Evolutionary conservation across 2,113 vertebrate species (phyloP), one percentile per base, ranked within the genome.

Genomic region (Phalacrocorax pelagicus): DNA sequence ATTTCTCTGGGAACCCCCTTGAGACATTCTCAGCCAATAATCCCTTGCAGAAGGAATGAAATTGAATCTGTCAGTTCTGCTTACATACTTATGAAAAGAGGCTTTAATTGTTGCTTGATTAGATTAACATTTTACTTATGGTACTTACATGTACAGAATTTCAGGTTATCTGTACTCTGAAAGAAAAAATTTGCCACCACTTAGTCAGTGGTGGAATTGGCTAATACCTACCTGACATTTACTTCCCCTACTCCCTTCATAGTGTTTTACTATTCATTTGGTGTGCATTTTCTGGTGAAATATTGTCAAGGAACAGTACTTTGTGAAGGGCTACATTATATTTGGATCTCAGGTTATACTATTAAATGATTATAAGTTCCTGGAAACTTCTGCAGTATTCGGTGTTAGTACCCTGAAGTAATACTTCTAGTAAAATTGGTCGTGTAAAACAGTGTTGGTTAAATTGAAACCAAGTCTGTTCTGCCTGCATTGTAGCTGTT

Each of bases 81-180:
- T 88, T 89, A 67, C 30, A 49, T 29, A 57, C 21, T 66, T 73
- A 63, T 4, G 24, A 75, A 62, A 91, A 84, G 14, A 87, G 7
- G 40, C 9, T 90, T 86, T 92, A 90, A 88, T 84, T 87, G 87
- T 73, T 80, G 10, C 58, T 92, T 80, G 59, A 67, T 94, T 87
- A 72, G 59, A 70, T 90, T 86, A 83, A 42, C 14, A 46, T 91
- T 94, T 86, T 94, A 27, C 22, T 91, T 94, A 62, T 0, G 5
- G 26, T 88, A 47, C 19, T 87, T 81, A 65, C 2, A 36, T 65
- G 27, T 23, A 52, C 26, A 74, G 32, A n/a, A 49, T 73, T 86
- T 90, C 49, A 79, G 12, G 9, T 75, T 67, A 24, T 40, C 36
- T 79, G 3, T 81, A 20, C 15, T 83, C 17, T 15, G 10, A 65